Evolutionary conservation across 2,797 vertebrate species (phyloP).

Genomic region (Mormyrops boulengeri): DNA sequence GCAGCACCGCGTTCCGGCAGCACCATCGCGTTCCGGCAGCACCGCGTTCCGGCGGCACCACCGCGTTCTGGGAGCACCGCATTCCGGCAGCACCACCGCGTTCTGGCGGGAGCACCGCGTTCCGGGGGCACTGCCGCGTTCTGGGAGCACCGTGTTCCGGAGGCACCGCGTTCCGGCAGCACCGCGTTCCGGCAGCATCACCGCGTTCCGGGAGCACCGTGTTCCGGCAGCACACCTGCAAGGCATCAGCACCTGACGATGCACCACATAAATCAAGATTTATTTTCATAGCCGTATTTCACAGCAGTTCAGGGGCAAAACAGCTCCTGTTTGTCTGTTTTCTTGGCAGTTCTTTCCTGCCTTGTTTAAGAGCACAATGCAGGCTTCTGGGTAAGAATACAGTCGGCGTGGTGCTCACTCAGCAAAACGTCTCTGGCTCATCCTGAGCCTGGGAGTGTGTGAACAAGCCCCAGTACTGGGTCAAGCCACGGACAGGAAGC

Average conservation of each 20-base stretch:
- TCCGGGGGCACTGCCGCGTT: no score
- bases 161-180: no score
- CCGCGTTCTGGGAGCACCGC: no score
- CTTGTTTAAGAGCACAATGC: background rate
- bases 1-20: no score
- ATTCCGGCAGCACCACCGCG: no score
- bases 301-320: background rate
- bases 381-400: background rate
- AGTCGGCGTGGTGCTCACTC: background rate
- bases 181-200: no score
- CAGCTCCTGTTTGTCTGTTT: background rate
- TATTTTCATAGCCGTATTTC: background rate
- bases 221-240: background rate
- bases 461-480: conserved; percentile 36
- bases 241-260: background rate
- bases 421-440: background rate
- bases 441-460: background rate
- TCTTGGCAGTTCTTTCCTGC: background rate
- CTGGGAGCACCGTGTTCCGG: no score
- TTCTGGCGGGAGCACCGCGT: no score
- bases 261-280: background rate
- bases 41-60: no score
- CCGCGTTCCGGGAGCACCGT: background rate
- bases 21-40: no score
- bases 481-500: conserved; percentile 42